Conservation (phyloP, 2,113 vertebrate genomes). For the Epinephelus fuscoguttatus region DNA sequence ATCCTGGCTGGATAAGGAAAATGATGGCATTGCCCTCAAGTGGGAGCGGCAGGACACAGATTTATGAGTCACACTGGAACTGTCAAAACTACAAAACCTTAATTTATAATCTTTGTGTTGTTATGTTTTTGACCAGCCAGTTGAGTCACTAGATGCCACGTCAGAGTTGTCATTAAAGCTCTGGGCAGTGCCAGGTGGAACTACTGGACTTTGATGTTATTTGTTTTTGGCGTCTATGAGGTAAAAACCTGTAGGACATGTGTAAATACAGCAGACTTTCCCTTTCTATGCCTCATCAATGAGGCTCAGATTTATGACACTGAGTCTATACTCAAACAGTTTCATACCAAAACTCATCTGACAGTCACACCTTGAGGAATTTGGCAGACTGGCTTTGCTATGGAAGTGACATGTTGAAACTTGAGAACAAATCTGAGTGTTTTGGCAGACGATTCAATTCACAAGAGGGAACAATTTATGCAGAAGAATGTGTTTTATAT, state of each 20-base stretch:
- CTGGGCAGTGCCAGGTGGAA: conserved; percentile 3
- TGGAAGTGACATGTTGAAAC: neutral
- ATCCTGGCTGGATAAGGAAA: conserved; percentile 41
- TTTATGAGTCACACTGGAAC: conserved; percentile 44
- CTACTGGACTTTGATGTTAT: neutral
- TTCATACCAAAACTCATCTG: neutral
- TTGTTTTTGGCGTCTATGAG: neutral
- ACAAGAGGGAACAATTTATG: neutral
- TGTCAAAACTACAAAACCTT: conserved; percentile 20
- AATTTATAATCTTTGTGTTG: conserved; percentile 13
- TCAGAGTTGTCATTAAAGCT: conserved; percentile 3
- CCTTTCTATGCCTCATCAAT: neutral
- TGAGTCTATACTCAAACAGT: neutral
- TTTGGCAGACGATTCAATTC: neutral
- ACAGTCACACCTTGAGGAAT: conserved; percentile 1
- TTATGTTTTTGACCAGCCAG: neutral
- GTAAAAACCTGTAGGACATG: neutral
- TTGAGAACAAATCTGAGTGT: conserved; percentile 7
- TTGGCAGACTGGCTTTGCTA: conserved; percentile 13
- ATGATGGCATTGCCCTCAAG: conserved; percentile 3
- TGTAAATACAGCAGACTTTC: neutral
- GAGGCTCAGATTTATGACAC: neutral
- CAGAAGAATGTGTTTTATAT: neutral
- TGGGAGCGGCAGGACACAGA: conserved; percentile 18
- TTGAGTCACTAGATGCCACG: conserved; percentile 24